Evolutionary conservation across 2,888 invertebrate genomes (phyloP), one percentile per base, ranked within the genome.

Genomic region (Thalpophila matura): DNA sequence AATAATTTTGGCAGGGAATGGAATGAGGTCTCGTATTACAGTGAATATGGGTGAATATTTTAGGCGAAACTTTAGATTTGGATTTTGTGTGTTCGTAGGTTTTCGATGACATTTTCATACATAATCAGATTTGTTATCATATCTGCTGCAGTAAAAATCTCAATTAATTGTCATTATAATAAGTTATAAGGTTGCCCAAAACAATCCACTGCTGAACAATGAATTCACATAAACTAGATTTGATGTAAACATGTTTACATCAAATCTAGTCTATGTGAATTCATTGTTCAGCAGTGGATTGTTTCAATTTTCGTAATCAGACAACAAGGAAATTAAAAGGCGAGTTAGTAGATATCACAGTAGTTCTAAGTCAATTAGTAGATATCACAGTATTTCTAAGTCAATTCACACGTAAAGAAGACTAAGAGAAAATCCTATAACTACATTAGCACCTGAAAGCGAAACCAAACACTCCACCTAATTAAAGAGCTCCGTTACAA

Each of bases 1-100:
- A 73, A 79, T 76, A 66, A 70, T 67, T 69, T 64, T 27, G 51
- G 55, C 38, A 35, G 50, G 60, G 47, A 29, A 49, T 38, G 57
- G 37, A 57, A 75, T 58, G 47, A 73, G 56, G 67, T 61, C 9
- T 53, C 56, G 27, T 67, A 67, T 73, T 61, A 61, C 35, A 6
- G 53, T 53, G 45, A 56, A 49, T 53, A 67, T 72, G 51, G 12
- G 26, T 35, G 29, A 40, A 67, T 57, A 66, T 56, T 43, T 67
- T 50, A 22, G 26, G 56, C 24, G 6, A 3, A 67, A 61, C 31
- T 67, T 61, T 73, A 18, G 37, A 35, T 61, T 56, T 40, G 26
- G 31, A 9, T 64, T 47, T 42, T 10, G 20, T 29, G 16, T 69
- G n/a, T 49, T 10, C 27, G 20, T 47, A 14, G 29, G 7, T 33